Base-by-base conservation (phyloP, 1,140 invertebrate species). In the Grapholita molesta region DNA sequence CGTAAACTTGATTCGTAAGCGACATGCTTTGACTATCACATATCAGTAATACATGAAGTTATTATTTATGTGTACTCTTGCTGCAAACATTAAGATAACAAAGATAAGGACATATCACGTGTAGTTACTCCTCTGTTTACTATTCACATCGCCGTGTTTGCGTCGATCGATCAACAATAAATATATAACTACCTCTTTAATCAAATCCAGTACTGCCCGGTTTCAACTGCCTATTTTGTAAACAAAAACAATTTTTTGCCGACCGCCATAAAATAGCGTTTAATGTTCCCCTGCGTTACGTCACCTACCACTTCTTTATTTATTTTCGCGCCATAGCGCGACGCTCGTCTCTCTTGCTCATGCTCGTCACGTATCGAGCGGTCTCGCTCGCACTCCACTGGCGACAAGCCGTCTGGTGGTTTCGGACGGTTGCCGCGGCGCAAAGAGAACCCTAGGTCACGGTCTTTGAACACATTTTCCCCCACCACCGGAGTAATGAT, bases 361-460 rank as follows among this genome's bases (percentile, higher is more conserved):
- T 71, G 28, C 57, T 25, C 24, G 66, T 78, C 70, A n/a, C 73
- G 38, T 30, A 68, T 82, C 48, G 57, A 52, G 70, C 70, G 75
- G 70, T 89, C 86, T 83, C 79, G 70, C 70, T 86, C 76, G 55
- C 52, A 64, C 71, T 73, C 68, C 69, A 75, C 78, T 77, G 88
- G 88, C 88, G 88, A 90, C 88, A 89, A 82, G 86, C 88, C 79
- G 88, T 90, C 88, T 90, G 88, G 82, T 84, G 71, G 77, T 82
- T 79, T 83, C 75, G 77, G 78, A 71, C 83, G 78, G 76, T 78
- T 76, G 78, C 70, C 70, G 79, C 82, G 75, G 72, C 73, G 84
- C 79, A 88, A 88, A 89, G 79, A 78, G 84, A 88, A 86, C 87
- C 82, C 83, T 85, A 88, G 81, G 79, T 85, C 82, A 85, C 69